phyloP scores from a whole-genome alignment of 1,140 invertebrate species.

The Diorhabda carinulata region DNA sequence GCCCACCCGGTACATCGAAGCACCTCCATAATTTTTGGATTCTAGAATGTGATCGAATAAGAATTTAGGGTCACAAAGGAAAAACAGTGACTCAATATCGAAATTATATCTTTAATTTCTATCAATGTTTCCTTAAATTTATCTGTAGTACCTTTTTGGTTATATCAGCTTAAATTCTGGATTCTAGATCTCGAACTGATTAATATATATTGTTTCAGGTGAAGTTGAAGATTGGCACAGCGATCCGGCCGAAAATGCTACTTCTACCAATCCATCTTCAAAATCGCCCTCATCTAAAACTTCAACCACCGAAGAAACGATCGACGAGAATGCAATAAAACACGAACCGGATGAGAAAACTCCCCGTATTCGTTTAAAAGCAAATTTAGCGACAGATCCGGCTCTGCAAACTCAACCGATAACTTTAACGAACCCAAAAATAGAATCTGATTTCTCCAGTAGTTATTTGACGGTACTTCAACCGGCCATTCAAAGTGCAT shows the following conservation, averaged over 20 bases:
- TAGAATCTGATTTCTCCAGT: constrained; percentile 44
- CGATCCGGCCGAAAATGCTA: constrained; percentile 51
- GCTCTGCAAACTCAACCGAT: constrained; percentile 55
- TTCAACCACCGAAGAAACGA: constrained; percentile 40
- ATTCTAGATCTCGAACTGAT: background rate
- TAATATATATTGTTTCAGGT: constrained; percentile 41
- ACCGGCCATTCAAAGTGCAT: constrained; percentile 50
- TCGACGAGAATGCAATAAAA: constrained; percentile 41
- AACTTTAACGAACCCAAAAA: constrained; percentile 5
- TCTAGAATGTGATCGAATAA: too few species aligned
- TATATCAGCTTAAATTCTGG: too few species aligned
- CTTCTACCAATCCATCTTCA: constrained; percentile 13
- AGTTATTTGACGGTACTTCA: constrained; percentile 48
- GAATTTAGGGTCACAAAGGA: too few species aligned
- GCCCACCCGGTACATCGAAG: too few species aligned
- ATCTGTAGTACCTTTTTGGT: too few species aligned
- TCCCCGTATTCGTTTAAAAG: constrained; percentile 70
- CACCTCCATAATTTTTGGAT: too few species aligned
- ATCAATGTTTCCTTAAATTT: too few species aligned
- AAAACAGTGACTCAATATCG: too few species aligned
- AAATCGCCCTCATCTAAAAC: constrained; percentile 33
- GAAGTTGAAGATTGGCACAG: constrained; percentile 60
- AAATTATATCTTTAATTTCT: too few species aligned
- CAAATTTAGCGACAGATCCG: constrained; percentile 75
- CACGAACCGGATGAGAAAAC: constrained; percentile 50